Percentiles rank a stretch among this genome's conserved stretches.
These are phyloP conservation scores for Pseudorhombus dupliciocellatus DNA, from an alignment of 2,113 vertebrate genomes.

Conservation along the genomic window DNA sequence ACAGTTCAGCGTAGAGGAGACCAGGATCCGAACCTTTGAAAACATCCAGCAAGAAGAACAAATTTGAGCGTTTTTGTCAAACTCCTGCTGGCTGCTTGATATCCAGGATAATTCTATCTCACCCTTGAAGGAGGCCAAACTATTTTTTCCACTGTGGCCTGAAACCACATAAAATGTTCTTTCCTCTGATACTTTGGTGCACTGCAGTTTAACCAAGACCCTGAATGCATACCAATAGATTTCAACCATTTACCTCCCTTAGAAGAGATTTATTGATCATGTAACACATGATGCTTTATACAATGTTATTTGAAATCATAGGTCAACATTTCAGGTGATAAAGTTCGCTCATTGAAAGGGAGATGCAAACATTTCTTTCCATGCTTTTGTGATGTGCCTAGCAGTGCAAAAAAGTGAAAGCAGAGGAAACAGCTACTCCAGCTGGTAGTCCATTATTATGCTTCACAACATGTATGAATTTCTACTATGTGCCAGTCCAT, in stretches of 20 bases:
- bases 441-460: no score
- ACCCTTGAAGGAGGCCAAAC: constrained; percentile 3
- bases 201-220: neutral
- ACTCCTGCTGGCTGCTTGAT: constrained; percentile 5
- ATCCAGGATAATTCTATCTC: constrained; percentile 1
- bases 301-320: neutral
- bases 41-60: neutral
- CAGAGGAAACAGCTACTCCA: no score
- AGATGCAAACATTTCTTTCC: no score
- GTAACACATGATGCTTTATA: neutral
- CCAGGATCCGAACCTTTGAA: neutral
- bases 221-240: neutral
- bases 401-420: no score
- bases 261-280: neutral
- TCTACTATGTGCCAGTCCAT: no score
- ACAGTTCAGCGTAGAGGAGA: neutral
- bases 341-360: no score
- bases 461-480: no score
- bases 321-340: neutral
- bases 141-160: constrained; percentile 12
- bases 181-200: neutral
- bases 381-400: no score
- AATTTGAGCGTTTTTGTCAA: neutral
- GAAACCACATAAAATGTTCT: constrained; percentile 4
- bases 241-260: neutral